Evolutionary conservation across 1,140 invertebrate species (phyloP).

Genomic region (Steinernema khuongi): DNA sequence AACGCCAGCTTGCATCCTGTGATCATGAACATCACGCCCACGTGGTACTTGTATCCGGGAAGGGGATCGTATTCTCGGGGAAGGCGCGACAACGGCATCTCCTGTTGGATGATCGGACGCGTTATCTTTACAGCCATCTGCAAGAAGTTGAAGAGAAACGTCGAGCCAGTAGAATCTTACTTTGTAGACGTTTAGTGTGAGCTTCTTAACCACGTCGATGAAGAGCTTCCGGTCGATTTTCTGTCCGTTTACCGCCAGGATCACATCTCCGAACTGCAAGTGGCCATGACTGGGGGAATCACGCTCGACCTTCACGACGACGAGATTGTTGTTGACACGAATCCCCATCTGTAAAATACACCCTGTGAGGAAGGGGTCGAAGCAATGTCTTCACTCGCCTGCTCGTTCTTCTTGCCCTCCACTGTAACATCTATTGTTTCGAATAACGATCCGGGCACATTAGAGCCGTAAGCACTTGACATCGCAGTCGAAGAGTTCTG

Average conservation of each 20-base stretch:
- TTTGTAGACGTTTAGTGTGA: not conserved
- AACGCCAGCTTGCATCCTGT: slow-evolving; percentile 23
- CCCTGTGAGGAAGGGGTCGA: not conserved
- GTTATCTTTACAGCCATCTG: not conserved
- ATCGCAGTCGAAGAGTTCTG: not conserved
- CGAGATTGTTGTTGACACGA: slow-evolving; percentile 3
- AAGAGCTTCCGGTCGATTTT: slow-evolving; percentile 1
- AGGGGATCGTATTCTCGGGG: not conserved
- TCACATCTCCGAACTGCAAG: not conserved
- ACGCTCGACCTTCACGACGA: not conserved
- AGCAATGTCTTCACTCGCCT: not conserved
- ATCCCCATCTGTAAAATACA: not conserved
- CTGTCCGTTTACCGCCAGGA: not conserved
- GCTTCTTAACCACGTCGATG: not conserved
- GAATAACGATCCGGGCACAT: not conserved
- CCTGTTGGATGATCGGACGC: not conserved
- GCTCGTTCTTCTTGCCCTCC: not conserved
- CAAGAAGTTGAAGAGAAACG: not conserved
- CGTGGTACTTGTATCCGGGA: slow-evolving; percentile 3
- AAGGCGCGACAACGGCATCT: not conserved
- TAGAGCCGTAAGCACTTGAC: not conserved
- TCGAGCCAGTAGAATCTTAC: not conserved
- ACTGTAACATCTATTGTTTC: slow-evolving; percentile 2
- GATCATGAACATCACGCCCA: slow-evolving; percentile 16
- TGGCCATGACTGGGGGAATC: not conserved